Percentiles rank a stretch among this genome's conserved stretches.
phyloP scores from a whole-genome alignment of 2,888 invertebrate species.

The Alviniconcha strummeri region DNA sequence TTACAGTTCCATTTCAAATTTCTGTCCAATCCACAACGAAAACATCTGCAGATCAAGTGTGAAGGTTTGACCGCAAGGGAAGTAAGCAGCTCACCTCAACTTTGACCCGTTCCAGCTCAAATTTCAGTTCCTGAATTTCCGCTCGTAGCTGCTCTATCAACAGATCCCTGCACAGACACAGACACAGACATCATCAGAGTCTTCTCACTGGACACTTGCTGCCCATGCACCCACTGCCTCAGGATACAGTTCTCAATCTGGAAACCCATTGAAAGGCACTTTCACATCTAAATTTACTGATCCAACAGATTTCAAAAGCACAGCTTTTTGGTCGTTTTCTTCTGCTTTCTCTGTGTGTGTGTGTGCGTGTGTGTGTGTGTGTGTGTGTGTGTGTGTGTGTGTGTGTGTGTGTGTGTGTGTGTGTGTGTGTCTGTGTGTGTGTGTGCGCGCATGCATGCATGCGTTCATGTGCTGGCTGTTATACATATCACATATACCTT shows the following conservation, averaged over 20 bases:
- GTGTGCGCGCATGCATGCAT: not conserved
- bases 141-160: constrained; percentile 84
- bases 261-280: too few species aligned
- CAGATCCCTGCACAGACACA: constrained; percentile 55
- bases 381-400: not conserved
- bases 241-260: too few species aligned
- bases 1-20: too few species aligned
- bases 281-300: too few species aligned
- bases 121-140: constrained; percentile 76
- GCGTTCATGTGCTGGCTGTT: not conserved
- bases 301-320: too few species aligned
- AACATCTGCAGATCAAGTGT: too few species aligned
- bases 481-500: too few species aligned
- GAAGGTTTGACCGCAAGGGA: too few species aligned
- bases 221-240: too few species aligned
- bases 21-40: too few species aligned
- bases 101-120: constrained; percentile 82
- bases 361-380: not conserved
- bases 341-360: not conserved
- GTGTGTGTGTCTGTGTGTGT: not conserved
- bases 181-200: not conserved
- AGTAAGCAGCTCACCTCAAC: constrained; percentile 71
- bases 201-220: not conserved
- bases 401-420: not conserved
- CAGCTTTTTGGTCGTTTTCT: too few species aligned